phyloP scores from a whole-genome alignment of 2,888 invertebrate species.

The Mesorhabditis belari region DNA sequence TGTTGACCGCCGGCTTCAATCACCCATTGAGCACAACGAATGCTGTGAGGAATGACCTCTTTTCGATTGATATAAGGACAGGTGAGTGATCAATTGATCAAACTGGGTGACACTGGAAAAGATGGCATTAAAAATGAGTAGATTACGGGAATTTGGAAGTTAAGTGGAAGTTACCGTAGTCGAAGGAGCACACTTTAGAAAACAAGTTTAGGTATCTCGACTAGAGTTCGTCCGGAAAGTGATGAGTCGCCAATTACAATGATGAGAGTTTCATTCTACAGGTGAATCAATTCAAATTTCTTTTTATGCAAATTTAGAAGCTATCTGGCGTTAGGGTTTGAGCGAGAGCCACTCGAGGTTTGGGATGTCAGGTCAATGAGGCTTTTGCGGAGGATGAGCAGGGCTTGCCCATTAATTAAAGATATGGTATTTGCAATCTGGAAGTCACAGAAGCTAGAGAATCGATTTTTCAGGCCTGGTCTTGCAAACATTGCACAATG shows the following conservation, averaged over 20 bases:
- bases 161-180: too few relatives aligned
- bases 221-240: constrained; percentile 45
- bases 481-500: constrained; percentile 49
- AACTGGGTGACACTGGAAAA: too few relatives aligned
- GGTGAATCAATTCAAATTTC: constrained; percentile 18
- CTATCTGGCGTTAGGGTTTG: constrained; percentile 52
- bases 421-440: constrained; percentile 51
- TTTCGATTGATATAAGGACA: constrained; percentile 47
- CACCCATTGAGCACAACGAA: constrained; percentile 44
- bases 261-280: constrained; percentile 47
- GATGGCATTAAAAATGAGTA: too few relatives aligned
- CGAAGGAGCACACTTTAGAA: too few relatives aligned
- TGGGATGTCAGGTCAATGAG: constrained; percentile 51
- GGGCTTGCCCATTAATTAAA: constrained; percentile 51
- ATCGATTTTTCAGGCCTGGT: constrained; percentile 40
- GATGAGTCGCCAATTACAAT: constrained; percentile 50
- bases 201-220: constrained; percentile 21
- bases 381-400: constrained; percentile 49
- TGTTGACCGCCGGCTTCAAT: constrained; percentile 48
- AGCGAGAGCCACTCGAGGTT: constrained; percentile 52
- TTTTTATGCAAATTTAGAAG: constrained; percentile 25
- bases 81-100: constrained; percentile 8
- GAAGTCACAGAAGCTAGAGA: background rate
- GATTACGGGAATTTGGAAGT: too few relatives aligned
- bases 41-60: constrained; percentile 50